Percentiles rank a stretch among this genome's conserved stretches.
Conservation (phyloP, 2,797 vertebrate genomes). For the Sparus aurata region DNA sequence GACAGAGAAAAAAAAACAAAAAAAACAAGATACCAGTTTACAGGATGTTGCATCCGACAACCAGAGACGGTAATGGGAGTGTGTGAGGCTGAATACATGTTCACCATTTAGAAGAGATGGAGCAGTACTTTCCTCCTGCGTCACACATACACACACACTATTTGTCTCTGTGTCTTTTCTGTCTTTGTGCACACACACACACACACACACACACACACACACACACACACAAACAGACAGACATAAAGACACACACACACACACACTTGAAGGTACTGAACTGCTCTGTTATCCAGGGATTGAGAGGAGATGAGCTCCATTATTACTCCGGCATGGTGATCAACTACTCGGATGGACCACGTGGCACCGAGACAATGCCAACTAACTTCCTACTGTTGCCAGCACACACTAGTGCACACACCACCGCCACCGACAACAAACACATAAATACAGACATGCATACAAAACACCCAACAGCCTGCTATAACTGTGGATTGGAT, state of each 20-base stretch:
- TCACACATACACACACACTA: background rate
- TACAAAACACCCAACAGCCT: slow-evolving; percentile 41
- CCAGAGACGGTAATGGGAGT: background rate
- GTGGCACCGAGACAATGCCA: background rate
- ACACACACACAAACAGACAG: slow-evolving; percentile 13
- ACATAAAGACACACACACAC: slow-evolving; percentile 8
- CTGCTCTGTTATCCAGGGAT: slow-evolving; percentile 19
- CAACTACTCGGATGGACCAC: background rate
- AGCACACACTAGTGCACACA: background rate
- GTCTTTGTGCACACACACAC: background rate
- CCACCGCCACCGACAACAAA: slow-evolving; percentile 11
- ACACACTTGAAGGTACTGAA: background rate
- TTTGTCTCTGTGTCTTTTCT: background rate
- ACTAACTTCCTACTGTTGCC: slow-evolving; percentile 19
- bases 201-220: background rate
- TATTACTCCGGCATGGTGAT: slow-evolving; percentile 21
- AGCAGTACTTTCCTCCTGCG: background rate
- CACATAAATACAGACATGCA: slow-evolving; percentile 33
- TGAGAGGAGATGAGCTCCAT: slow-evolving; percentile 15
- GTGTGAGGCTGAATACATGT: slow-evolving; percentile 21
- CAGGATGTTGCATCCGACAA: slow-evolving; percentile 3
- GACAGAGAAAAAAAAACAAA: background rate
- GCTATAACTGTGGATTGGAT: slow-evolving; percentile 69
- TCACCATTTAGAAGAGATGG: background rate
- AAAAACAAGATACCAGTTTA: background rate